Conservation (phyloP, 2,797 vertebrate genomes). For the Pantherophis vulpinus region DNA sequence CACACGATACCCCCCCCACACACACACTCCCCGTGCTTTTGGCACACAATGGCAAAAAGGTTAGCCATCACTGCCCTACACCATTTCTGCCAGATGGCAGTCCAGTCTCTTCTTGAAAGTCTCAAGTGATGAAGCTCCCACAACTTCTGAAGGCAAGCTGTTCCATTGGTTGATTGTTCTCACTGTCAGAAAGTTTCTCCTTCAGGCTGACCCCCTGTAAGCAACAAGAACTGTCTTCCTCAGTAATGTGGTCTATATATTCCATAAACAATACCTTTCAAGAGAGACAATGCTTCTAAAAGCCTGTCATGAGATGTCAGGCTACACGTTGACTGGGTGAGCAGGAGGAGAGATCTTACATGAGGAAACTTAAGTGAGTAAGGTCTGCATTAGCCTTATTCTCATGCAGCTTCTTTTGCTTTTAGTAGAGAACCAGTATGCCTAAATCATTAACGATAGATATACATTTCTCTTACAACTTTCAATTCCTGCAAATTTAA, state of each 20-base stretch:
- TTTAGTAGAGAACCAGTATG: neutral
- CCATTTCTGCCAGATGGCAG: too few species aligned
- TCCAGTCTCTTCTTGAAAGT: too few species aligned
- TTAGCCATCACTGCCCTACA: too few species aligned
- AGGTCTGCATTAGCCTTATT: neutral
- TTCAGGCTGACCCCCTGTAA: neutral
- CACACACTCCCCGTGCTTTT: too few species aligned
- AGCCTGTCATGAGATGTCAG: neutral
- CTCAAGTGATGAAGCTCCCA: too few species aligned
- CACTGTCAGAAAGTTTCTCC: too few species aligned
- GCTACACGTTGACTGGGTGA: neutral
- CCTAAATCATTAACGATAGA: neutral
- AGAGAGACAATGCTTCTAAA: neutral
- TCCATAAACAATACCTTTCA: neutral
- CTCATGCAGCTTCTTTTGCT: neutral
- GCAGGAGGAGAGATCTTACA: neutral
- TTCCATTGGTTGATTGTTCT: too few species aligned
- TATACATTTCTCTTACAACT: neutral
- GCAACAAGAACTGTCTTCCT: neutral
- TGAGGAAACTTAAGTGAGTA: neutral
- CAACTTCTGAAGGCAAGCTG: too few species aligned
- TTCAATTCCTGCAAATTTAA: neutral
- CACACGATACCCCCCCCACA: too few species aligned
- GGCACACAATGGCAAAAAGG: too few species aligned
- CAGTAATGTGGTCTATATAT: neutral